Base-by-base conservation (phyloP, 2,888 invertebrate genomes). In the Heliothis peltigera region DNA sequence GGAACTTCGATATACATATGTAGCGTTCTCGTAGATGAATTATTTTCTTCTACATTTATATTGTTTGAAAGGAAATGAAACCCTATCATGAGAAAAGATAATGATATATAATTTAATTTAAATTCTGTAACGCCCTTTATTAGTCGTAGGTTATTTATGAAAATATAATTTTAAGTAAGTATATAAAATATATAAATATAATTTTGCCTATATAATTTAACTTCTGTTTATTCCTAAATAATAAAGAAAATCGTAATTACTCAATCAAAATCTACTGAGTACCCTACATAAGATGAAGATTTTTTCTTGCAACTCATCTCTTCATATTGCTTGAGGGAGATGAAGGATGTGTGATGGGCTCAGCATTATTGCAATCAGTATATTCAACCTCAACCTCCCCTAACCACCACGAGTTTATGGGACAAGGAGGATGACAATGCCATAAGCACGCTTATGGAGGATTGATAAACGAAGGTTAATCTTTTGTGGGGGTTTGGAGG, bases 251-350 rank as follows among this genome's bases (percentile, higher is more conserved):
- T 17, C 3, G 6, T 17, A 42, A 42, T 17, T 42, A 17, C 17
- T 17, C 15, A 42, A 42, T 42, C 17, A 17, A 17, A 17, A 7
- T 42, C 42, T 17, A 17, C 17, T 7, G 6, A n/a, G 7, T 10
- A 10, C 19, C 7, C 3, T 4, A 2, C 6, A 1, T 7, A 1
- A 6, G 5, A 21, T 21, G 22, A 15, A 3, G 4, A 18, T 28
- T 35, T 56, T 57, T 69, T 64, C 54, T 21, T 54, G 66, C 70
- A 60, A 72, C 21, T 70, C 72, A 66, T 67, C 48, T 61, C 25
- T 4, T 21, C 43, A 70, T 53, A 72, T 70, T 48, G 44, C 42
- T 25, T 32, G 22, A 6, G 25, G 56, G 25, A 49, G 42, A n/a
- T 18, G 18, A 54, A 28, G 67, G 55, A 44, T 55, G 19, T 35